Evolutionary conservation across 2,888 invertebrate genomes (phyloP).

Genomic region (Copidosoma aretas): DNA sequence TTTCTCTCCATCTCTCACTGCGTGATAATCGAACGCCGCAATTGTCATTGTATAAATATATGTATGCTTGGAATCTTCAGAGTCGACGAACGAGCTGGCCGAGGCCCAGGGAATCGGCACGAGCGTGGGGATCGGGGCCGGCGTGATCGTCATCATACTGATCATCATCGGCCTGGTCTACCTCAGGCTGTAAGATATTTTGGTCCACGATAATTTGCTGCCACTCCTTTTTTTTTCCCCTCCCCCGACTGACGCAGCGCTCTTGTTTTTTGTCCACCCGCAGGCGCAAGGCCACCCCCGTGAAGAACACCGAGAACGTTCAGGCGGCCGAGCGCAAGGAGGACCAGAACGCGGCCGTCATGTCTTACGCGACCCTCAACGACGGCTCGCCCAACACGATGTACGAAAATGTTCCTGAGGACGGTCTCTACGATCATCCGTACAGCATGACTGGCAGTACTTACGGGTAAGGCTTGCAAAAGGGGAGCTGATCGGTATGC

Average conservation of each 20-base stretch:
- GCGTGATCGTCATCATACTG: conserved; percentile 79
- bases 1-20: too few relatives aligned
- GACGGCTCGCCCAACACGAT: conserved; percentile 68
- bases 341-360: conserved; percentile 85
- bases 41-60: too few relatives aligned
- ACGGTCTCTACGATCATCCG: conserved; percentile 62
- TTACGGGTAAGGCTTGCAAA: conserved; percentile 57
- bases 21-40: too few relatives aligned
- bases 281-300: conserved; percentile 83
- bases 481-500: too few relatives aligned
- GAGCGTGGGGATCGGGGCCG: conserved; percentile 84
- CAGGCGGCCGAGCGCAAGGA: conserved; percentile 86
- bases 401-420: conserved; percentile 63
- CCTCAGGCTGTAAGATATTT: conserved; percentile 76
- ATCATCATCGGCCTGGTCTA: conserved; percentile 82
- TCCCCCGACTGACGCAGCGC: background rate
- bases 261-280: conserved; percentile 26
- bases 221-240: background rate
- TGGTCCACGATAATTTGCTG: background rate
- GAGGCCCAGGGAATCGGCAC: conserved; percentile 80
- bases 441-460: conserved; percentile 56
- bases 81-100: conserved; percentile 59
- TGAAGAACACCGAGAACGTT: conserved; percentile 87
- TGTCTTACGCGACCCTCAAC: conserved; percentile 86
- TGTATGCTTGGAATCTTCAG: conserved; percentile 46